phyloP scores from a whole-genome alignment of 2,797 vertebrate species.

The Bufotes viridis region DNA sequence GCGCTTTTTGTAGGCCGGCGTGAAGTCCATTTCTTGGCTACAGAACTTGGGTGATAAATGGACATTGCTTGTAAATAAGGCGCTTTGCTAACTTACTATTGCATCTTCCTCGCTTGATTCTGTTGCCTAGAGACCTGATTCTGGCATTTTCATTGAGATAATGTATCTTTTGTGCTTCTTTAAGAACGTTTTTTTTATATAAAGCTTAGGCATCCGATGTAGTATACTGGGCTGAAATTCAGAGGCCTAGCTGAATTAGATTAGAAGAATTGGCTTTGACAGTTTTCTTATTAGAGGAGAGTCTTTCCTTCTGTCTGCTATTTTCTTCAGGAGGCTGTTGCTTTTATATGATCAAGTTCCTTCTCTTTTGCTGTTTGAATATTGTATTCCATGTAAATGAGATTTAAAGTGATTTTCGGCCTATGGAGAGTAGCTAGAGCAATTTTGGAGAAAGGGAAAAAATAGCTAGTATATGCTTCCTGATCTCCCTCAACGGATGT shows the following conservation, averaged over 20 bases:
- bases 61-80: background rate
- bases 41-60: background rate
- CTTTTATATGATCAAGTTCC: background rate
- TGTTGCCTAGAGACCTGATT: conserved; percentile 1
- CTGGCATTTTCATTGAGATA: background rate
- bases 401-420: background rate
- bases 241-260: conserved; percentile 2
- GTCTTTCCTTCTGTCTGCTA: background rate
- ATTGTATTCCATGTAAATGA: background rate
- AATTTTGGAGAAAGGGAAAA: background rate
- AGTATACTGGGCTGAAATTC: background rate
- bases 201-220: background rate
- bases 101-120: background rate
- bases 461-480: too few relatives aligned
- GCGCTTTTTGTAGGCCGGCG: too few relatives aligned
- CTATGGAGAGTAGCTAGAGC: too few relatives aligned
- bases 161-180: background rate
- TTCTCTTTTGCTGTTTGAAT: background rate
- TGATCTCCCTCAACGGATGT: background rate
- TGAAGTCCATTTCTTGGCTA: too few relatives aligned
- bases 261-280: background rate
- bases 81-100: background rate
- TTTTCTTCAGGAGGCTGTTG: background rate
- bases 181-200: background rate
- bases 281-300: background rate